These are phyloP conservation scores for Netelia inedita DNA, from an alignment of 2,888 invertebrate species.

Conservation along the genomic window DNA sequence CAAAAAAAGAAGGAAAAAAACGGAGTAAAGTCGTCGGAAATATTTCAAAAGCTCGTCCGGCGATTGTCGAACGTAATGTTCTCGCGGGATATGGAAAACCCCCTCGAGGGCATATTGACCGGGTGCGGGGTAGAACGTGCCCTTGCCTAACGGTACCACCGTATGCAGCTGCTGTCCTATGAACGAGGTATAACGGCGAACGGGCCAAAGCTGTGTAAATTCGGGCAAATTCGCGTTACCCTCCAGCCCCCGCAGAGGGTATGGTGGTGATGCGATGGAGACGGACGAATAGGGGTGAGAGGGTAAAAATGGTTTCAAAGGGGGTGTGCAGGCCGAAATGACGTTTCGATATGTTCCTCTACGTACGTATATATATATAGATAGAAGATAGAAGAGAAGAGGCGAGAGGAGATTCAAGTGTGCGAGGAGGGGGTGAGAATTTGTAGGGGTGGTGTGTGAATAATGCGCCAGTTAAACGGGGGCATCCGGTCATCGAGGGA, in stretches of 20 bases:
- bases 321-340: conserved; percentile 12
- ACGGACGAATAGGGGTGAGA: neutral
- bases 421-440: conserved; percentile 33
- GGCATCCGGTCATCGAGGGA: conserved; percentile 78
- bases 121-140: conserved; percentile 40
- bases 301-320: conserved; percentile 73
- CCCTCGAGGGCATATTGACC: conserved; percentile 39
- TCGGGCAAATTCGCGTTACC: conserved; percentile 77
- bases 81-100: conserved; percentile 34
- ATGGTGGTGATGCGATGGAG: conserved; percentile 13
- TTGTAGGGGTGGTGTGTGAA: conserved; percentile 73
- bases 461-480: conserved; percentile 80
- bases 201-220: conserved; percentile 73
- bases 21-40: neutral
- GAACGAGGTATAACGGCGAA: neutral
- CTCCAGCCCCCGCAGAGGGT: neutral
- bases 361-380: neutral
- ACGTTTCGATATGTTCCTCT: neutral
- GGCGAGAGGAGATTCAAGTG: conserved; percentile 36
- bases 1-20: neutral
- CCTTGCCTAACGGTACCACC: conserved; percentile 27
- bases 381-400: too few species aligned
- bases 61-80: conserved; percentile 38
- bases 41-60: conserved; percentile 27
- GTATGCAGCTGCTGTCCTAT: conserved; percentile 29